Percentiles rank a stretch among this genome's conserved stretches.
Evolutionary conservation across 2,888 invertebrate species (phyloP).

Genomic region (Euphydryas editha): DNA sequence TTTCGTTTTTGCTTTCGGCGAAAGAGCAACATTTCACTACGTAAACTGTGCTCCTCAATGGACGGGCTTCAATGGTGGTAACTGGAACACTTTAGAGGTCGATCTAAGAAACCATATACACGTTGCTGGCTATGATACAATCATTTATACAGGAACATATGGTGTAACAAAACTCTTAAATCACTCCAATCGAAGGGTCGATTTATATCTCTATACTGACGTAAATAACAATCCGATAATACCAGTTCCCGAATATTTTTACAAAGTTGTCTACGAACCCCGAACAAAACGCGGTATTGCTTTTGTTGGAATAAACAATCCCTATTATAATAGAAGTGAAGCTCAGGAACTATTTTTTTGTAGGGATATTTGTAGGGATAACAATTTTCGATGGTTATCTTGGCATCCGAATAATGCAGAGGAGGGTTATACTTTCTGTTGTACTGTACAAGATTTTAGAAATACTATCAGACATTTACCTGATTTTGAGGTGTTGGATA

Average conservation of each 20-base stretch:
- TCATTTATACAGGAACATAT: constrained; percentile 85
- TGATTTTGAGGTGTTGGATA: constrained; percentile 63
- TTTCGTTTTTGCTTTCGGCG: constrained; percentile 84
- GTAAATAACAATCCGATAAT: constrained; percentile 69
- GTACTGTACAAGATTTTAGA: constrained; percentile 81
- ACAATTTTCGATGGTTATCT: constrained; percentile 81
- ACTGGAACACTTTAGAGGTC: constrained; percentile 83
- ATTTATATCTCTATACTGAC: constrained; percentile 68
- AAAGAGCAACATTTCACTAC: constrained; percentile 86
- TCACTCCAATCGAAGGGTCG: constrained; percentile 57
- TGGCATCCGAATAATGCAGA: constrained; percentile 78
- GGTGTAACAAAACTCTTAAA: constrained; percentile 82
- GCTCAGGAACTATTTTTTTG: constrained; percentile 73
- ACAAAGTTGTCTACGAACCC: constrained; percentile 83
- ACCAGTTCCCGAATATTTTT: constrained; percentile 74
- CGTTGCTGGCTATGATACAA: constrained; percentile 56
- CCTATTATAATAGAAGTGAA: constrained; percentile 67
- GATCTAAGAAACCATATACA: constrained; percentile 71
- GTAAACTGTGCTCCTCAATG: constrained; percentile 88
- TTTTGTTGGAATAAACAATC: constrained; percentile 86
- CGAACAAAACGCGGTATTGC: constrained; percentile 75
- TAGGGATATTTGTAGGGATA: constrained; percentile 73
- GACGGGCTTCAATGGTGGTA: constrained; percentile 85
- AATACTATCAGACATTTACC: constrained; percentile 79
- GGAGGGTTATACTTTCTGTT: constrained; percentile 85